Conservation (phyloP, 2,113 vertebrate species). For the Gallinago media region DNA sequence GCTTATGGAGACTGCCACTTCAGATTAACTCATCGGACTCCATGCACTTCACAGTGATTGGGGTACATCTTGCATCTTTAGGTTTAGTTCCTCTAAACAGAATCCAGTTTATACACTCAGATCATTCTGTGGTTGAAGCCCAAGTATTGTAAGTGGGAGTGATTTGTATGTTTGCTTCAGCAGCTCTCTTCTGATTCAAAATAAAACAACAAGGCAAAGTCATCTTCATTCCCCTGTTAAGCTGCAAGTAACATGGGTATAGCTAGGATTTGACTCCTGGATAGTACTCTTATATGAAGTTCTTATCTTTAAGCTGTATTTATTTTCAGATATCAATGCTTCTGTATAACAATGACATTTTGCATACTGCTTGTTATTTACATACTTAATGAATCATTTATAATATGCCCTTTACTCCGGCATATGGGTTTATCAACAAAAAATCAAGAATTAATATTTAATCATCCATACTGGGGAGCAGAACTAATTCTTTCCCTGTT, state of each 20-base stretch:
- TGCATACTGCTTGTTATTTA: not conserved
- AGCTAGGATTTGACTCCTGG: not conserved
- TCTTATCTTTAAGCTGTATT: not conserved
- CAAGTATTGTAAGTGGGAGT: not conserved
- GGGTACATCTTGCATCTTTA: not conserved
- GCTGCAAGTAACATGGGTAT: not conserved
- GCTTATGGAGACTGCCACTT: not conserved
- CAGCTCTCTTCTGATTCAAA: not conserved
- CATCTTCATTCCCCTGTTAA: not conserved
- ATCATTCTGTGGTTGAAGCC: not conserved
- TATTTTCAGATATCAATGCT: not conserved
- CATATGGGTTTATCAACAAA: not conserved
- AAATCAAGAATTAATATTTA: not conserved
- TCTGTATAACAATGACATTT: not conserved
- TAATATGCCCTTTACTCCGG: not conserved
- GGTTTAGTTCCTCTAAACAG: not conserved
- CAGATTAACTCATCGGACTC: not conserved
- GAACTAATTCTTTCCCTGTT: not conserved
- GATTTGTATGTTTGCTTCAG: not conserved
- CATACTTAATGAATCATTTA: not conserved
- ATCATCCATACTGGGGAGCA: not conserved
- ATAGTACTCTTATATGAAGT: not conserved
- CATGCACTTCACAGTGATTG: too few species aligned
- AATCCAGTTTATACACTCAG: accelerated
- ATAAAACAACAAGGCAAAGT: not conserved